Base-by-base conservation (phyloP, 30 jellyfish, hydroid and myxozoan species). In the Pseudorhiza aurosa region DNA sequence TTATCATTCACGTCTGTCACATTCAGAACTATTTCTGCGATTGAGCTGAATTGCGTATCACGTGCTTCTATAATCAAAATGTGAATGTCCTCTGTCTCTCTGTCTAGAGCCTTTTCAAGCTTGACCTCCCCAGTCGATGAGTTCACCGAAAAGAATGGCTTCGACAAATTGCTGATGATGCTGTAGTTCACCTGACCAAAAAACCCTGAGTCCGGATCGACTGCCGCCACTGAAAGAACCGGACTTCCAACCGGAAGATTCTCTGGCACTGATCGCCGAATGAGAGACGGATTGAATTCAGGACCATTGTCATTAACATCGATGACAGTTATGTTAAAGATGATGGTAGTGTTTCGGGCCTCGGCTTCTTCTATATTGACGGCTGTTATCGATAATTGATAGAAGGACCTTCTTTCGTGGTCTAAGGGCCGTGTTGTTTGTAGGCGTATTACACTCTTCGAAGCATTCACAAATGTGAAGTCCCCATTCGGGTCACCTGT, bases 1-100 rank as follows among this genome's bases (percentile, higher is more conserved):
- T 92, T 92, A 69, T 92, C 98, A 50, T 92, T 92, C n/a, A 92
- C 97, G 51, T 92, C 98, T 0, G 96, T 85, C 33, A 92, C 96
- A 64, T 73, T 58, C 58, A 92, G 79, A 33, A 92, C 89, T 31
- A 92, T 65, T 30, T 75, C 96, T 6, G 96, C 96, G 4, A 92
- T 86, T 9, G 96, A 58, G 18, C 87, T 42, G 68, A 78, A 92
- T 17, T 30, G 43, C 0, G 85, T 29, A 74, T 92, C 96, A 0
- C 82, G 65, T 9, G 96, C 98, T 28, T 50, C 79, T 10, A 92
- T 85, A 64, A 92, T 55, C 68, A 92, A 44, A 47, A 82, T 77
- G 71, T 87, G 94, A 17, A 33, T 68, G 84, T 94, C 99, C 40
- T 40, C 89, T 2, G 78, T 19, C 51, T 94, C 99, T 25, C 97